Base-by-base conservation (phyloP, 30 jellyfish, hydroid and myxozoan genomes). In the Phacellophora camtschatica region DNA sequence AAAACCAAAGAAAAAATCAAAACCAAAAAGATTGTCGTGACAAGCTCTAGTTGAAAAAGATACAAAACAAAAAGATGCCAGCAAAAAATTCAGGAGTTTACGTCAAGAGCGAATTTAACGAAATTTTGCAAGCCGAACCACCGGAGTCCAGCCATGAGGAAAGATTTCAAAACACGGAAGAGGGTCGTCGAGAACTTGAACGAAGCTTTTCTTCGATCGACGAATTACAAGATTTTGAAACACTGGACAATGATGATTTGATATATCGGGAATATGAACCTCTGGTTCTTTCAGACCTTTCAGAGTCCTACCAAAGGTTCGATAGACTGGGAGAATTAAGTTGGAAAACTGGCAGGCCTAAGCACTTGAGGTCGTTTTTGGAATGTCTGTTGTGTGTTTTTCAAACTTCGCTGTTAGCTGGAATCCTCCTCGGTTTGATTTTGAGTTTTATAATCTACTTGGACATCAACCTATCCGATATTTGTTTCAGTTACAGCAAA, bases 261-360 rank as follows among this genome's bases (percentile, higher is more conserved):
- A 32, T 80, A 30, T 80, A 80, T 58, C 71, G 91, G n/a, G 83
- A 80, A 54, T 80, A 80, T 55, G 91, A 80, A 33, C 91, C 91
- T 1, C 27, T 80, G 0, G 19, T 64, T 29, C 77, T 80, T 12
- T 4, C 82, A 12, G 73, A 56, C 46, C 58, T 61, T 13, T 10
- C 70, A 13, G 65, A 80, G 13, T n/a, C n/a, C n/a, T 80, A 80
- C 56, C 82, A 65, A 34, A 37, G 91, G 41, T 80, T 80, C 34
- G 91, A 80, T 39, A 65, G 77, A 66, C 77, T 80, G 16, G 91
- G 91, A 63, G 82, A 65, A 46, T 53, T 53, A 0, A 63, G 82
- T 51, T 80, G 91, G 91, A 80, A 80, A 80, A 80, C 83, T 2
- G 91, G 91, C 20, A 31, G 91, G 46, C 91, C 91, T 10, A 18